A percentile compares a stretch with the other conserved stretches of the same genome.
These are phyloP conservation scores for Manis pentadactyla DNA, from an alignment of 2,797 vertebrate genomes.

Conservation along the genomic window DNA sequence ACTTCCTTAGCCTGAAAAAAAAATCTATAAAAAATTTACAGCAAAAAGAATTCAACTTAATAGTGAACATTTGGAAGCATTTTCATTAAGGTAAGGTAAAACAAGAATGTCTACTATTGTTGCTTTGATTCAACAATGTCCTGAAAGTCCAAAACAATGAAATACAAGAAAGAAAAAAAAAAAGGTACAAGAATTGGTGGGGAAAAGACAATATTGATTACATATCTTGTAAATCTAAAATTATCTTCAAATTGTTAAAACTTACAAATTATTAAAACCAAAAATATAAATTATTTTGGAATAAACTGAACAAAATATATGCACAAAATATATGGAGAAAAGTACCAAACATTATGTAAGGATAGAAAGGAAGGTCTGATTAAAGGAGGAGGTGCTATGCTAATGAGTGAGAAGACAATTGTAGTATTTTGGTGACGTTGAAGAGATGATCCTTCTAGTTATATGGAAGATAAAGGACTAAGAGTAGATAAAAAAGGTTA, in stretches of 20 bases:
- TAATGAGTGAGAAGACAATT: neutral
- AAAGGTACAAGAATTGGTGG: neutral
- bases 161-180: neutral
- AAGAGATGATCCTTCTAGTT: neutral
- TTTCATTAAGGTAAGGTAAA: neutral
- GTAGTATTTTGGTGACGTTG: neutral
- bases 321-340: neutral
- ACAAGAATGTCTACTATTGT: neutral
- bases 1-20: neutral
- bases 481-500: neutral
- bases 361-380: neutral
- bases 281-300: neutral
- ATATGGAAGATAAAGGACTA: neutral
- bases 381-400: neutral
- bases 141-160: neutral
- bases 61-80: neutral
- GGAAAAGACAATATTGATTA: neutral
- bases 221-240: neutral
- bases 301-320: neutral
- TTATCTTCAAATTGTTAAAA: constrained; percentile 31
- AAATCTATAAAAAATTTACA: neutral
- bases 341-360: neutral
- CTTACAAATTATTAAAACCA: neutral
- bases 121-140: neutral
- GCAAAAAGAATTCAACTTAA: neutral